phyloP scores from a whole-genome alignment of 1,140 invertebrate species.

The Megathymus violae region DNA sequence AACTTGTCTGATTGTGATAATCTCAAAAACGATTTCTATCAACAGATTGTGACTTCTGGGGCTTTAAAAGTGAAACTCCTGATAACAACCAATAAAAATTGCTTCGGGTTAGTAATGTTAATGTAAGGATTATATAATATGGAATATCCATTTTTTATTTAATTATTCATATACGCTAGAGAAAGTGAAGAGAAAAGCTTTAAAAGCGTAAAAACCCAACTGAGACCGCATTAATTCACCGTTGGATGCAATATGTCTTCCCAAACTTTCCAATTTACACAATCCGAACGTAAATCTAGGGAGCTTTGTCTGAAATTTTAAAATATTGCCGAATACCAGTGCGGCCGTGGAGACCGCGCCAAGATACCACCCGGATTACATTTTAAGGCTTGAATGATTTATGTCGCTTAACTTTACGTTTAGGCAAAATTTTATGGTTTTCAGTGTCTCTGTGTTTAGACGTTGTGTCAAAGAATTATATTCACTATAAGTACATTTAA shows the following conservation, averaged over 20 bases:
- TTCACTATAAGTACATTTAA: too few relatives aligned
- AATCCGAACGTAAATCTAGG: constrained; percentile 72
- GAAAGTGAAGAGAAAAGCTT: constrained; percentile 34
- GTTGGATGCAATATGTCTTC: constrained; percentile 62
- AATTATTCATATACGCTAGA: not conserved
- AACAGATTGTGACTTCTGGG: too few relatives aligned
- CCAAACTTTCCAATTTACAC: constrained; percentile 74
- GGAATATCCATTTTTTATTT: not conserved
- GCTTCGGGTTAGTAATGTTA: too few relatives aligned
- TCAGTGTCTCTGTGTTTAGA: too few relatives aligned
- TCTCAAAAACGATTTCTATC: too few relatives aligned
- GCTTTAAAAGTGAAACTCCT: too few relatives aligned
- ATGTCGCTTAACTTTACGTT: constrained; percentile 25
- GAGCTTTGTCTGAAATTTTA: constrained; percentile 70
- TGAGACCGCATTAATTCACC: constrained; percentile 50
- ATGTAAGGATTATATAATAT: not conserved
- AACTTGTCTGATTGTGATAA: too few relatives aligned
- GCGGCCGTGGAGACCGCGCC: constrained; percentile 46
- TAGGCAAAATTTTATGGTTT: too few relatives aligned
- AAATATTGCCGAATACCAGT: constrained; percentile 70
- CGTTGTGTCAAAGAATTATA: too few relatives aligned
- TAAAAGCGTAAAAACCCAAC: constrained; percentile 35
- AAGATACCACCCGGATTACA: constrained; percentile 55
- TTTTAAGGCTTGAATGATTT: constrained; percentile 67
- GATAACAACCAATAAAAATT: too few relatives aligned